phyloP scores from a whole-genome alignment of 2,113 vertebrate species.

The Taxidea taxus region DNA sequence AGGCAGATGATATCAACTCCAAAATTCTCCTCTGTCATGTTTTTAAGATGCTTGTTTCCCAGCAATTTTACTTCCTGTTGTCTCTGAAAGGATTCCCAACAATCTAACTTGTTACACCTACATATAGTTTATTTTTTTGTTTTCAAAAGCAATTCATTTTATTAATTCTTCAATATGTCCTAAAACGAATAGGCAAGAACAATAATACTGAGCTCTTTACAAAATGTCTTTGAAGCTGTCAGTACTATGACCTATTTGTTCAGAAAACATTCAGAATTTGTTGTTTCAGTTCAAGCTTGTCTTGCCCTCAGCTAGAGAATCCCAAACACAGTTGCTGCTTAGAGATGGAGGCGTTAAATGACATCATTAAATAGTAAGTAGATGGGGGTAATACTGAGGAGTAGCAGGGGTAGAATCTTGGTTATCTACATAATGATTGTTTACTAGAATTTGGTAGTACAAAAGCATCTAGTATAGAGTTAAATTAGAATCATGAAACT shows the following conservation, averaged over 20 bases:
- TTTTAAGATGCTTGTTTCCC: background rate
- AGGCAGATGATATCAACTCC: background rate
- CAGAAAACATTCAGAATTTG: background rate
- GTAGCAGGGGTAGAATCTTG: background rate
- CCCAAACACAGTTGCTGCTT: background rate
- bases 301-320: background rate
- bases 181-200: background rate
- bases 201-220: background rate
- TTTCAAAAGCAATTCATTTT: background rate
- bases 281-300: background rate
- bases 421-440: background rate
- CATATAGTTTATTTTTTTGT: background rate
- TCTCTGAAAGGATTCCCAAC: background rate
- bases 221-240: background rate
- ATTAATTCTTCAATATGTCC: background rate
- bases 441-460: background rate
- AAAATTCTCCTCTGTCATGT: background rate
- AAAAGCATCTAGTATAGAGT: background rate
- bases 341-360: background rate
- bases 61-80: background rate
- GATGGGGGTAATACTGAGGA: background rate
- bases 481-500: background rate
- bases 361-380: background rate
- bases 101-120: background rate
- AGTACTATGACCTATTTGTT: background rate